Conservation (phyloP, 2,113 vertebrate genomes). For the Illadopsis cleaveri region DNA sequence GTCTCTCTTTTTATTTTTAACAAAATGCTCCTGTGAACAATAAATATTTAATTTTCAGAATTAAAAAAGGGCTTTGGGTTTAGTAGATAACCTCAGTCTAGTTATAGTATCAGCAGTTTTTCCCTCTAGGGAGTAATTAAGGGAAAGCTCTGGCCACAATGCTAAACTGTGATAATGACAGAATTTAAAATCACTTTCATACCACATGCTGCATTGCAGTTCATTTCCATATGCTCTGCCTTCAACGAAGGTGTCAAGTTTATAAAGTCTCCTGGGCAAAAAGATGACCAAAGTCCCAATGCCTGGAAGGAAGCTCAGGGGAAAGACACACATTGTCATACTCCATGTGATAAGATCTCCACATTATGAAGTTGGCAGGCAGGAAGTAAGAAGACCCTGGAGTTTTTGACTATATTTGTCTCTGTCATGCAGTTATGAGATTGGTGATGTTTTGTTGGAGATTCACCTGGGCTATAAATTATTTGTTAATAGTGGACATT, state of each 20-base stretch:
- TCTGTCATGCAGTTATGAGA: not conserved
- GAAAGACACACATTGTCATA: constrained; percentile 40
- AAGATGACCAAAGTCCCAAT: not conserved
- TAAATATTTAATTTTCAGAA: constrained; percentile 23
- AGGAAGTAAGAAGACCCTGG: not conserved
- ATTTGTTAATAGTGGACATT: not conserved
- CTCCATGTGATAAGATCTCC: constrained; percentile 17
- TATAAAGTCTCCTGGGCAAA: constrained; percentile 12
- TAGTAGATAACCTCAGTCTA: not conserved
- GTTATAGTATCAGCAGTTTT: constrained; percentile 19
- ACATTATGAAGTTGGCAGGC: constrained; percentile 40
- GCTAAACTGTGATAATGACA: constrained; percentile 56
- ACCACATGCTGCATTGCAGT: constrained; percentile 21
- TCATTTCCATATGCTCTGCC: constrained; percentile 57
- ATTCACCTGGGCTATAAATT: not conserved
- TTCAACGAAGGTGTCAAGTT: constrained; percentile 16
- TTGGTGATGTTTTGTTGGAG: not conserved
- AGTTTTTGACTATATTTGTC: constrained; percentile 41
- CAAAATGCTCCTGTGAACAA: not conserved
- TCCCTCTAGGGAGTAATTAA: constrained; percentile 61
- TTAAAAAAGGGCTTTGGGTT: not conserved
- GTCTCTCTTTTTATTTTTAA: not conserved
- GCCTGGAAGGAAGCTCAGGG: constrained; percentile 63
- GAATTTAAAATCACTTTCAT: constrained; percentile 56
- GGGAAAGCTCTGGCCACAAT: constrained; percentile 16